Conservation (phyloP, 2,888 invertebrate genomes). For the Ophraella communa region DNA sequence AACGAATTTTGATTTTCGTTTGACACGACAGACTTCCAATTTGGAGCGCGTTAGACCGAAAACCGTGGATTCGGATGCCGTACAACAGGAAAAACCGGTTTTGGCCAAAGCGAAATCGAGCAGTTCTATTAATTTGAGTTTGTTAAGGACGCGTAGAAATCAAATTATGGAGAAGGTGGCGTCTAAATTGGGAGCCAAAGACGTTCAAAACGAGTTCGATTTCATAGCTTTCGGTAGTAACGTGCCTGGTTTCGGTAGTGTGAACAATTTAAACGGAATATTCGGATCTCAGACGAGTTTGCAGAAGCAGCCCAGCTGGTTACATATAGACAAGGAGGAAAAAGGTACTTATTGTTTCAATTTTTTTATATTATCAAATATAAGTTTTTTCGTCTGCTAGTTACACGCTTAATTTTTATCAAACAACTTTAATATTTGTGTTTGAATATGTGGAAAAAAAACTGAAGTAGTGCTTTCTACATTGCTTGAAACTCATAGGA, state of each 20-base stretch:
- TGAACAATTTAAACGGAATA: constrained; percentile 10
- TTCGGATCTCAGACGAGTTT: constrained; percentile 39
- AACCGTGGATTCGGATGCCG: constrained; percentile 44
- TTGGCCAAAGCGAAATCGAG: constrained; percentile 59
- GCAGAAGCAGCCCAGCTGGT: constrained; percentile 44
- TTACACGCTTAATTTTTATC: no score
- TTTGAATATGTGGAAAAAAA: no score
- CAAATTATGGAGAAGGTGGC: constrained; percentile 54
- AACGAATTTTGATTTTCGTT: constrained; percentile 53
- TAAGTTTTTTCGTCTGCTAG: no score
- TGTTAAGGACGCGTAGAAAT: constrained; percentile 54
- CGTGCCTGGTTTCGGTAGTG: constrained; percentile 25
- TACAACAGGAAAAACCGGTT: constrained; percentile 47
- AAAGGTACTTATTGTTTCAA: no score
- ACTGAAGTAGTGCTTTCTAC: no score
- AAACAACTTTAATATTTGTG: no score
- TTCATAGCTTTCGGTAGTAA: constrained; percentile 57
- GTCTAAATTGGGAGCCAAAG: constrained; percentile 44
- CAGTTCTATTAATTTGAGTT: constrained; percentile 58
- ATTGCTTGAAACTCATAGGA: no score
- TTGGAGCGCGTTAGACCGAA: constrained; percentile 55
- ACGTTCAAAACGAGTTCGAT: constrained; percentile 57
- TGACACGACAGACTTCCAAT: constrained; percentile 58
- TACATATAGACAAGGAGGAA: constrained; percentile 40
- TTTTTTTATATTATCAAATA: no score